These are phyloP conservation scores for Griposia aprilina DNA, from an alignment of 2,888 invertebrate species.

Conservation along the genomic window DNA sequence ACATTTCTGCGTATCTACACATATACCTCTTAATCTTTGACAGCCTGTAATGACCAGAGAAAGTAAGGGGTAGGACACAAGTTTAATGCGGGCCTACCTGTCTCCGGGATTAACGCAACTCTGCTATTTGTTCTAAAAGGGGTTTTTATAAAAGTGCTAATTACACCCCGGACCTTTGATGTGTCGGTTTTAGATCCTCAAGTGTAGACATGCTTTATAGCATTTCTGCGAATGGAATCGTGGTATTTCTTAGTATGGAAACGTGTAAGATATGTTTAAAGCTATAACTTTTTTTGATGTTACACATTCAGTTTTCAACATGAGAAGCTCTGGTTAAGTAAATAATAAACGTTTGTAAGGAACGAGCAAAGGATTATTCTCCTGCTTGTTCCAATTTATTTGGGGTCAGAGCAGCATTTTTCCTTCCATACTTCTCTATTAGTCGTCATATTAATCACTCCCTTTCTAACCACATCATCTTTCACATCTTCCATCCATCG, in stretches of 20 bases:
- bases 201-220: conserved; percentile 18
- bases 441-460: neutral
- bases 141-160: conserved; percentile 83
- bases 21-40: conserved; percentile 34
- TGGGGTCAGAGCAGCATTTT: too few relatives aligned
- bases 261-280: too few relatives aligned
- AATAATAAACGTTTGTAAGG: neutral
- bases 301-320: too few relatives aligned
- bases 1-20: neutral
- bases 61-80: conserved; percentile 80
- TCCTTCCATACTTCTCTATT: neutral
- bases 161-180: conserved; percentile 74
- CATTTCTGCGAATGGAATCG: neutral
- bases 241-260: neutral
- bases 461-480: neutral
- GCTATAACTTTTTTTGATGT: too few relatives aligned
- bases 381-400: too few relatives aligned
- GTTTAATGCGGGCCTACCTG: conserved; percentile 87
- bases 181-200: conserved; percentile 32
- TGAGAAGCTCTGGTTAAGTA: neutral
- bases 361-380: neutral
- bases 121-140: conserved; percentile 78
- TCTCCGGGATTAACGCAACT: conserved; percentile 79
- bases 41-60: conserved; percentile 76
- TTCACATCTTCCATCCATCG: too few relatives aligned